phyloP scores from a whole-genome alignment of 30 jellyfish, hydroid and myxozoan species.

The Turritopsis dohrnii region DNA sequence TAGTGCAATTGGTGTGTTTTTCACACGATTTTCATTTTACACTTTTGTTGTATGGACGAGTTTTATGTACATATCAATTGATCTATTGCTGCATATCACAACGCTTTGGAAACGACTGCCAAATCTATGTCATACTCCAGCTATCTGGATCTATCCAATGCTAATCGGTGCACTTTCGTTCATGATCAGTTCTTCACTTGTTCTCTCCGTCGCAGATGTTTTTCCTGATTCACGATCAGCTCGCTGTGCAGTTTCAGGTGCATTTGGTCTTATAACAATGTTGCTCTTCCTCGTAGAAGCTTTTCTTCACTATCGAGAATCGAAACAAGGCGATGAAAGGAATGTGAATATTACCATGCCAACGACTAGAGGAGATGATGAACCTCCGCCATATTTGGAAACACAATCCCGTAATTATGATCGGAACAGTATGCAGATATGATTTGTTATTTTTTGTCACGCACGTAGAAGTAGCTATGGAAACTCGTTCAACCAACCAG shows the following conservation, averaged over 20 bases:
- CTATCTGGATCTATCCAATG: conserved; percentile 7
- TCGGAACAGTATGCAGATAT: background rate
- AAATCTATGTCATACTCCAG: conserved; percentile 2
- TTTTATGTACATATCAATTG: conserved; percentile 33
- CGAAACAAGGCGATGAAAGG: background rate
- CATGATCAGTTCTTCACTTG: conserved; percentile 15
- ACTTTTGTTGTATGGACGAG: conserved; percentile 34
- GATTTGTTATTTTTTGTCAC: background rate
- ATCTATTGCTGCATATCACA: conserved; percentile 26
- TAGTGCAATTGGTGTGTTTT: conserved; percentile 22
- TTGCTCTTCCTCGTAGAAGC: conserved; percentile 32
- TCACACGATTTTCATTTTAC: conserved; percentile 36
- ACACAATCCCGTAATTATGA: background rate
- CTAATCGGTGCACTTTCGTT: conserved; percentile 30
- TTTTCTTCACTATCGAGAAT: conserved; percentile 18
- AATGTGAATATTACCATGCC: background rate
- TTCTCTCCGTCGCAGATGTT: conserved; percentile 28
- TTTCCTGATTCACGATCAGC: conserved; percentile 22
- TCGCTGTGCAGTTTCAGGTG: conserved; percentile 21
- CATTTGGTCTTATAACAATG: conserved; percentile 28
- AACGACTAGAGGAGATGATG: background rate
- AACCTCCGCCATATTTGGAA: conserved; percentile 1
- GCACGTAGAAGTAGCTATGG: background rate
- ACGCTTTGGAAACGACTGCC: conserved; percentile 22
- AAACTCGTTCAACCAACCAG: no score